Evolutionary conservation across 92 coral and sea anemone genomes (phyloP).

Genomic region (Pocillopora meandrina): DNA sequence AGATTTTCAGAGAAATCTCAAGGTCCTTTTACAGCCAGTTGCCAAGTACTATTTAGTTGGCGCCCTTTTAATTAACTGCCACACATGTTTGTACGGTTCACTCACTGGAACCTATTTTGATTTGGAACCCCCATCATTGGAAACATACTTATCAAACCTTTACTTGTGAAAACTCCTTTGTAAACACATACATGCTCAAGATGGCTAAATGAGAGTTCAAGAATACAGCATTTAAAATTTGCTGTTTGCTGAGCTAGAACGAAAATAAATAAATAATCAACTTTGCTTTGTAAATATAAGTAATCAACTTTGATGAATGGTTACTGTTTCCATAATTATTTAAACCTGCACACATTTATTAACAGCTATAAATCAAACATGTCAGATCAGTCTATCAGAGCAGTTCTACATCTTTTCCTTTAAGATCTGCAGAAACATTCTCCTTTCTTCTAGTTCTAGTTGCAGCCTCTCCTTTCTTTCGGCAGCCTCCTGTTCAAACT

Average conservation of each 20-base stretch:
- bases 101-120: slow-evolving; percentile 22
- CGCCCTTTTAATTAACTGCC: slow-evolving; percentile 18
- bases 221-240: not conserved
- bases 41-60: slow-evolving; percentile 11
- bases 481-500: slow-evolving; percentile 32
- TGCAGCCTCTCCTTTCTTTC: slow-evolving; percentile 35
- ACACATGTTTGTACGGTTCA: slow-evolving; percentile 16
- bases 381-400: slow-evolving; percentile 3
- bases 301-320: slow-evolving; percentile 11
- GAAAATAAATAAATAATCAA: slow-evolving; percentile 18
- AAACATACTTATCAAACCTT: slow-evolving; percentile 6
- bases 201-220: not conserved
- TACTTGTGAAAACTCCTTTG: not conserved
- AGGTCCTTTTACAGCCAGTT: too few relatives aligned
- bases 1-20: too few relatives aligned
- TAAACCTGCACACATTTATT: slow-evolving; percentile 2
- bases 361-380: not conserved
- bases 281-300: not conserved
- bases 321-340: not conserved
- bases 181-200: not conserved
- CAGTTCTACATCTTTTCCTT: slow-evolving; percentile 33
- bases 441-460: slow-evolving; percentile 40
- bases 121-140: slow-evolving; percentile 20
- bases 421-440: slow-evolving; percentile 21
- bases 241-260: slow-evolving; percentile 10